A percentile compares a stretch with the other conserved stretches of the same genome.
phyloP scores from a whole-genome alignment of 2,888 invertebrate genomes.

The Archips crataeganus region DNA sequence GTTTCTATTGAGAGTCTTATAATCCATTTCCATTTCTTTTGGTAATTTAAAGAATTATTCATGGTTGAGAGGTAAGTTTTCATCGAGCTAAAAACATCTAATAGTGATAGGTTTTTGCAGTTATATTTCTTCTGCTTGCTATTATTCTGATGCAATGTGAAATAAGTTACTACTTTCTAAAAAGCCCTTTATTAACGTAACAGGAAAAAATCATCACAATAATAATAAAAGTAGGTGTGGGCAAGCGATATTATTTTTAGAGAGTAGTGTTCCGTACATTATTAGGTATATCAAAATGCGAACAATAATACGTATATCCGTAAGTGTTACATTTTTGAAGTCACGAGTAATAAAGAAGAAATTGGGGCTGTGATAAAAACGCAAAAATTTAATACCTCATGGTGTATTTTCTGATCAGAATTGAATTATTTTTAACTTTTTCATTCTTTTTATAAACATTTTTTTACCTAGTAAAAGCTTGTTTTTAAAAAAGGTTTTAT shows the following conservation, averaged over 20 bases:
- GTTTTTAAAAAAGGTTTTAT: too few species aligned
- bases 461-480: too few species aligned
- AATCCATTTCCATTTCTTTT: constrained; percentile 12
- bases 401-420: too few species aligned
- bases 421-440: too few species aligned
- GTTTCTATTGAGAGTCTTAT: constrained; percentile 3
- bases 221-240: constrained; percentile 26
- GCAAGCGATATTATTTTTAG: constrained; percentile 22
- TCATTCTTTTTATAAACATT: too few species aligned
- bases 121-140: not conserved
- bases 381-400: too few species aligned
- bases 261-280: constrained; percentile 23
- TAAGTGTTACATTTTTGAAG: too few species aligned
- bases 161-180: constrained; percentile 41
- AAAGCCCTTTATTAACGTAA: constrained; percentile 34
- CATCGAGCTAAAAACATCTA: not conserved
- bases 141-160: constrained; percentile 14
- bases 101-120: constrained; percentile 22
- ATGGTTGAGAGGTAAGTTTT: not conserved
- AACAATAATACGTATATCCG: too few species aligned
- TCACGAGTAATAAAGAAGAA: too few species aligned
- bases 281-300: not conserved
- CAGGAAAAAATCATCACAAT: constrained; percentile 34
- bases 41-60: not conserved
- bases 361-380: too few species aligned